A percentile compares a stretch with the other conserved stretches of the same genome.
These are phyloP conservation scores for Pomacea maculata DNA, from an alignment of 1,140 invertebrate genomes.

Conservation along the genomic window DNA sequence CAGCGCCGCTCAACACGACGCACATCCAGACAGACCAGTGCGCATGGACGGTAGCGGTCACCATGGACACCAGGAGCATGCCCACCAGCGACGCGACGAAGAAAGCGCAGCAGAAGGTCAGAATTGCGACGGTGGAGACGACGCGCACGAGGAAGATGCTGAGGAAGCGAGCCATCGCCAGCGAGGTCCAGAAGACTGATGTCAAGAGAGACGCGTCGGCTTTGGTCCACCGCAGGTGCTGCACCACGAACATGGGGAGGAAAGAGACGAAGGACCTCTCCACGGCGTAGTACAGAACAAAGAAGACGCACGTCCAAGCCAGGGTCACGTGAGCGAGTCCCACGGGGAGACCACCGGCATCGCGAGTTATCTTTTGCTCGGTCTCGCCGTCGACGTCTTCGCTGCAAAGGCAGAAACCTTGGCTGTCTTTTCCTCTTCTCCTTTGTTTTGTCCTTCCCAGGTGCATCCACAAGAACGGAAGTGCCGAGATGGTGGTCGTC, in stretches of 20 bases:
- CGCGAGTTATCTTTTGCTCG: background rate
- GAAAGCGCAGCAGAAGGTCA: slow-evolving; percentile 27
- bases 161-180: slow-evolving; percentile 37
- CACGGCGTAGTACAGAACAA: slow-evolving; percentile 35
- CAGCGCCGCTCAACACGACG: slow-evolving; percentile 17
- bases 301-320: slow-evolving; percentile 26
- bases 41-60: background rate
- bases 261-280: slow-evolving; percentile 42
- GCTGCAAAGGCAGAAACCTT: background rate
- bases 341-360: slow-evolving; percentile 7
- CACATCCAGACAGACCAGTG: slow-evolving; percentile 20
- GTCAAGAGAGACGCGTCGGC: slow-evolving; percentile 33
- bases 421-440: background rate
- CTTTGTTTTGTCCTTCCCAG: background rate
- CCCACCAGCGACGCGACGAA: slow-evolving; percentile 30
- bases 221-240: slow-evolving; percentile 43
- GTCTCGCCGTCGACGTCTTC: slow-evolving; percentile 1
- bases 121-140: slow-evolving; percentile 29
- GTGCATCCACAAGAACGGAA: slow-evolving; percentile 16
- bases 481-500: background rate
- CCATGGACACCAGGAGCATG: slow-evolving; percentile 28
- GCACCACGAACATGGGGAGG: slow-evolving; percentile 38
- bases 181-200: slow-evolving; percentile 44
- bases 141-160: slow-evolving; percentile 38
- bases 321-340: slow-evolving; percentile 25